Conservation (phyloP, 2,797 vertebrate species). For the Etheostoma nigrum region DNA sequence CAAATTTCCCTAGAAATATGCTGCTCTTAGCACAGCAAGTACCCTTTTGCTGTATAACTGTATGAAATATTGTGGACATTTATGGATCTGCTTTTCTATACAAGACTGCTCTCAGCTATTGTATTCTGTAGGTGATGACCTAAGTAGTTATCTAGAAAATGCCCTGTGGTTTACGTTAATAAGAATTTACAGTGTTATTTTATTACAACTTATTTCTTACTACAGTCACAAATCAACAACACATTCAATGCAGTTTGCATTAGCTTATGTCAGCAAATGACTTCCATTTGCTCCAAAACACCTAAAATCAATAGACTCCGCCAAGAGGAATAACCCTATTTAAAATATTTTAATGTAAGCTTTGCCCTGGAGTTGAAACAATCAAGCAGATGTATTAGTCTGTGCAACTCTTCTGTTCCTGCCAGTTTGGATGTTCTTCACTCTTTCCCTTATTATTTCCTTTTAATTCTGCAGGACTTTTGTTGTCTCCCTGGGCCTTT, state of each 20-base stretch:
- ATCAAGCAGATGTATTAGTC: constrained; percentile 67
- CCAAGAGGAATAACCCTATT: constrained; percentile 64
- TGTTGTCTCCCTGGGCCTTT: constrained; percentile 35
- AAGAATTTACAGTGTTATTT: constrained; percentile 37
- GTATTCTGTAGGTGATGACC: constrained; percentile 24
- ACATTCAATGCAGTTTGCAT: constrained; percentile 58
- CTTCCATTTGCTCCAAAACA: constrained; percentile 65
- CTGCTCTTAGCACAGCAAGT: constrained; percentile 6
- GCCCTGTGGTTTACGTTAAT: constrained; percentile 37
- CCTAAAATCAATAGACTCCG: constrained; percentile 58
- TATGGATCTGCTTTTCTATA: constrained; percentile 25
- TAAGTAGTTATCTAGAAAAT: constrained; percentile 39
- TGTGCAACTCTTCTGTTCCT: constrained; percentile 26
- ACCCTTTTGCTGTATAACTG: constrained; percentile 19
- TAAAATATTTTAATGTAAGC: constrained; percentile 69
- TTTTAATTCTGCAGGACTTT: constrained; percentile 37
- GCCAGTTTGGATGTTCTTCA: constrained; percentile 28
- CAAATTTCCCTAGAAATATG: constrained; percentile 20
- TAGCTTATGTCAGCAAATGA: constrained; percentile 68
- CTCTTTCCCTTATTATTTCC: constrained; percentile 30
- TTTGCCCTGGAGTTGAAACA: constrained; percentile 68
- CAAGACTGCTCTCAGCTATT: constrained; percentile 27
- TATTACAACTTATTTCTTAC: constrained; percentile 50
- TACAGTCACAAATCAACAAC: constrained; percentile 59
- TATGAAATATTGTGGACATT: constrained; percentile 11